Conservation (phyloP, 2,113 vertebrate species). For the Heliornis fulica region DNA sequence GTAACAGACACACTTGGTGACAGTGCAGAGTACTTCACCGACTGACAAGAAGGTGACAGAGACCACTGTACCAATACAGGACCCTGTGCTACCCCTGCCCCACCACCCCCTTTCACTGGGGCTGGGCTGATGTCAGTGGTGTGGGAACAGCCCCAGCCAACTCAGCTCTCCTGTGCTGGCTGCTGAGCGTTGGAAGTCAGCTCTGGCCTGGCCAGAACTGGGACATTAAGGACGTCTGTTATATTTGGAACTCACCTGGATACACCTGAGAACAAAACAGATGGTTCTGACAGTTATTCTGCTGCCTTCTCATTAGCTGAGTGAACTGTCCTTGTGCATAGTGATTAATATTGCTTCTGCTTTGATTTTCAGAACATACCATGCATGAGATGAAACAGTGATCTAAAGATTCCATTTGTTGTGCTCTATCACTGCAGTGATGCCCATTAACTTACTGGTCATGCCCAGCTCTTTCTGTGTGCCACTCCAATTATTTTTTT, state of each 20-base stretch:
- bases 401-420: background rate
- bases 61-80: too few species aligned
- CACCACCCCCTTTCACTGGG: too few species aligned
- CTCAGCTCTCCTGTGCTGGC: too few species aligned
- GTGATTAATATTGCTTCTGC: background rate
- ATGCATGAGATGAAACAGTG: background rate
- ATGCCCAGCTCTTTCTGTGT: background rate
- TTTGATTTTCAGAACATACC: background rate
- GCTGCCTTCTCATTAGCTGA: background rate
- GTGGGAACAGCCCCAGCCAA: too few species aligned
- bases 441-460: background rate
- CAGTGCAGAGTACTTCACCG: too few species aligned
- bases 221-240: background rate
- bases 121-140: too few species aligned
- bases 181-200: too few species aligned
- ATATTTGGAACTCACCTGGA: background rate
- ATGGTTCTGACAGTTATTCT: background rate
- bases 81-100: too few species aligned
- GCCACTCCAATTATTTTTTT: background rate
- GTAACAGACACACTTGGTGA: too few species aligned
- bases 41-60: too few species aligned
- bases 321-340: background rate
- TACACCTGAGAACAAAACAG: background rate
- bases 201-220: too few species aligned
- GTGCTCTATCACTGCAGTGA: background rate